phyloP scores from a whole-genome alignment of 2,113 vertebrate species.

The Onychostoma macrolepis region DNA sequence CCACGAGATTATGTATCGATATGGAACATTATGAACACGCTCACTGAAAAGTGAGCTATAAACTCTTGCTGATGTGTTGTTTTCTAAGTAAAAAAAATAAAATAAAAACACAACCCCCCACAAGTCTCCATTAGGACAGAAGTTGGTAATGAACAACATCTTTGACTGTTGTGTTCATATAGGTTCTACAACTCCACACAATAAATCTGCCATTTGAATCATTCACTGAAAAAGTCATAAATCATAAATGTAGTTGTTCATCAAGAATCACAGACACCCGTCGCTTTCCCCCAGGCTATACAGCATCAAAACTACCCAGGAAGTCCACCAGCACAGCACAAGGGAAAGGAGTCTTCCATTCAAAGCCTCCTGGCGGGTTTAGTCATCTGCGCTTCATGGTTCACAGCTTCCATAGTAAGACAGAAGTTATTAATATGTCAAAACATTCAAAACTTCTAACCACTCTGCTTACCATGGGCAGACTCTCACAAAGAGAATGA shows the following conservation, averaged over 20 bases:
- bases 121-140: constrained; percentile 18
- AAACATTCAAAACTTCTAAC: constrained; percentile 67
- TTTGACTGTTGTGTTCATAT: constrained; percentile 25
- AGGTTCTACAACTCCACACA: constrained; percentile 21
- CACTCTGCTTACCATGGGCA: constrained; percentile 37
- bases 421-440: constrained; percentile 77
- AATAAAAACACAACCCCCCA: background rate
- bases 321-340: constrained; percentile 55
- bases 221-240: constrained; percentile 52
- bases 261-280: constrained; percentile 81
- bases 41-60: background rate
- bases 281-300: constrained; percentile 77
- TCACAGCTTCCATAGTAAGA: constrained; percentile 69
- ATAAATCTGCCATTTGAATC: constrained; percentile 34
- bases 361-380: constrained; percentile 71
- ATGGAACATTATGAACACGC: background rate
- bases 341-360: constrained; percentile 64
- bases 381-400: constrained; percentile 67
- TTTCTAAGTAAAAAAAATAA: background rate
- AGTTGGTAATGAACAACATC: constrained; percentile 36
- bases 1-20: background rate
- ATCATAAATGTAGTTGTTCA: constrained; percentile 78
- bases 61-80: background rate
- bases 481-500: constrained; percentile 27
- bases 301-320: constrained; percentile 60